Percentiles rank a stretch among this genome's conserved stretches.
Conservation (phyloP, 2,797 vertebrate species). For the Coranthus polyacanthus region DNA sequence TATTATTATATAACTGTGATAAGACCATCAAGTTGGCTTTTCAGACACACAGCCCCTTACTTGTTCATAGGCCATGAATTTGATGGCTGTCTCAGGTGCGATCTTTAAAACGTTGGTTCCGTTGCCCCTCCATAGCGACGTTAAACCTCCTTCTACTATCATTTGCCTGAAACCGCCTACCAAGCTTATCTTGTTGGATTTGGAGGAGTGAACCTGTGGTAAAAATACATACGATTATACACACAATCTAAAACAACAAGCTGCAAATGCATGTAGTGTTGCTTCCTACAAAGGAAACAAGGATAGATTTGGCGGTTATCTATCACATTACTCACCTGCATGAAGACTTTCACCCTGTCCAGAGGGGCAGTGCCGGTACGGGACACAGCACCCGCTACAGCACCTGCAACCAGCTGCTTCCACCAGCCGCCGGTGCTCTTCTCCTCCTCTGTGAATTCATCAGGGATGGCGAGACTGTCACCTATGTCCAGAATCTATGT, state of each 20-base stretch:
- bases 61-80: conserved; percentile 98
- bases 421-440: conserved; percentile 94
- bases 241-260: too few species aligned
- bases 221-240: not conserved
- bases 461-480: conserved; percentile 95
- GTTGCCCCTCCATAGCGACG: conserved; percentile 96
- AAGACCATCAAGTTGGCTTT: not conserved
- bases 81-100: conserved; percentile 97
- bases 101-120: conserved; percentile 98
- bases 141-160: conserved; percentile 92
- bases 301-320: not conserved
- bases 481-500: conserved; percentile 95
- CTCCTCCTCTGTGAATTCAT: conserved; percentile 98
- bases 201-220: conserved; percentile 92
- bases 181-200: conserved; percentile 90
- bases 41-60: conserved; percentile 76
- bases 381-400: conserved; percentile 92
- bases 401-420: conserved; percentile 93
- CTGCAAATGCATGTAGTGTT: too few species aligned
- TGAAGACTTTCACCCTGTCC: conserved; percentile 97
- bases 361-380: conserved; percentile 96
- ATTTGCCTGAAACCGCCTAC: conserved; percentile 91
- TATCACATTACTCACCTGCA: conserved; percentile 96
- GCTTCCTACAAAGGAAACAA: not conserved
- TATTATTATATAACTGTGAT: not conserved